Evolutionary conservation across 2,797 vertebrate genomes (phyloP), one percentile per base, ranked within the genome.

Genomic region (Artibeus lituratus): DNA sequence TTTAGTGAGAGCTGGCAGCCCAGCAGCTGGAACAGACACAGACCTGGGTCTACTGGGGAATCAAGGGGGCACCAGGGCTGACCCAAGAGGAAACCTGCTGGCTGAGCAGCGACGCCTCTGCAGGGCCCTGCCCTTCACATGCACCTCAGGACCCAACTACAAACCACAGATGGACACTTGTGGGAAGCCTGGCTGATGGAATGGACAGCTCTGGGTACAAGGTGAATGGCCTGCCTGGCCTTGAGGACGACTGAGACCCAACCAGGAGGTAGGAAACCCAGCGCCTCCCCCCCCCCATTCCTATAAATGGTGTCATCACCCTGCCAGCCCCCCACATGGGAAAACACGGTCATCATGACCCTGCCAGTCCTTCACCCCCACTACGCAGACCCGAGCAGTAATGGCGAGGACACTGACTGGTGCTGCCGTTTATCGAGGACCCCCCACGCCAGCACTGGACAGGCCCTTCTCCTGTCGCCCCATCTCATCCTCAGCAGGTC

Each of bases 361-460:
- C 62, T 73, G 44, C 78, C 42, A n/a, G 26, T n/a, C 72, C 67
- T 67, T 87, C 49, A 21, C 42, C 15, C 22, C 44, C 47, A 24
- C 44, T 21, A 18, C 4, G 15, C 29, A 70, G 76, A 92, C 29
- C 39, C 19, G 42, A 55, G 19, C 21, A 35, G 29, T 15, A 35
- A 74, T 35, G 80, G 29, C 37, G 44, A n/a, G 8, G 44, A 24
- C 4, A 21, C 24, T 19, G 70, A 59, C 12, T 8, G 19, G 42
- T 3, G 42, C 21, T 14, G n/a, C 59, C n/a, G 3, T 18, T 44
- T 32, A 67, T 21, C 80, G 51, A 83, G 62, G 82, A 32, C 7
- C 26, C 15, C 8, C 3, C 0, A 2, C 0, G 55, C 19, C 57
- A 44, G n/a, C 2, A 1, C 29, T 0, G 6, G 21, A 22, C n/a